A percentile compares a stretch with the other conserved stretches of the same genome.
Evolutionary conservation across 2,888 invertebrate genomes (phyloP).

Genomic region (Drosophila formosana): DNA sequence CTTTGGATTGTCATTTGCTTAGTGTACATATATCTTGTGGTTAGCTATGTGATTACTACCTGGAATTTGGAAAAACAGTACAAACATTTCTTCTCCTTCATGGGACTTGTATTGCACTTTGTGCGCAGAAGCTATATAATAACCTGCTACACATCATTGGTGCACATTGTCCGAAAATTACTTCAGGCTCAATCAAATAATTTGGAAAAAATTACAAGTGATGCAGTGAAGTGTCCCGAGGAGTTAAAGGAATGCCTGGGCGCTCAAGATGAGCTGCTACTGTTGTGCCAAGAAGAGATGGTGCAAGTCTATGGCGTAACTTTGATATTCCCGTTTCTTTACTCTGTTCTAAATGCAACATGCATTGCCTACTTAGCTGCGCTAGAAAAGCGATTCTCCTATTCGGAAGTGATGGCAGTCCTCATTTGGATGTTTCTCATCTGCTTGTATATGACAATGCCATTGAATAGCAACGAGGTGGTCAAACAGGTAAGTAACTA

Average conservation of each 20-base stretch:
- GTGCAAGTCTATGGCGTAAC: constrained; percentile 29
- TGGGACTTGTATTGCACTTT: not conserved
- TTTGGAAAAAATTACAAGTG: not conserved
- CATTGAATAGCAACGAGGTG: constrained; percentile 34
- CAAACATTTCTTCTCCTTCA: not conserved
- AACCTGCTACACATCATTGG: constrained; percentile 38
- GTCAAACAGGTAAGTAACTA: constrained; percentile 38
- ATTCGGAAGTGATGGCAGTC: not conserved
- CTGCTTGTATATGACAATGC: constrained; percentile 34
- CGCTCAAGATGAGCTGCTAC: constrained; percentile 31
- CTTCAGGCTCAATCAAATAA: constrained; percentile 16
- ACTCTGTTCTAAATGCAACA: constrained; percentile 23
- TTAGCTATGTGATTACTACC: not conserved
- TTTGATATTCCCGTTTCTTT: constrained; percentile 25
- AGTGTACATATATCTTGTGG: not conserved
- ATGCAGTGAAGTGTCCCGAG: no score
- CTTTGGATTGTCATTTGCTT: constrained; percentile 24
- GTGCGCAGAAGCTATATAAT: constrained; percentile 31
- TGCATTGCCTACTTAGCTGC: constrained; percentile 28
- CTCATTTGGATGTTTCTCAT: constrained; percentile 32
- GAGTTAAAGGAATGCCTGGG: constrained; percentile 6
- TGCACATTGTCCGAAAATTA: constrained; percentile 22
- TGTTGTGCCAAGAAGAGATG: constrained; percentile 32
- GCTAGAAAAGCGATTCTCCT: constrained; percentile 31
- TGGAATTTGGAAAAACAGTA: not conserved